These are phyloP conservation scores for Cheumatopsyche charites DNA, from an alignment of 1,140 invertebrate genomes.

Conservation along the genomic window DNA sequence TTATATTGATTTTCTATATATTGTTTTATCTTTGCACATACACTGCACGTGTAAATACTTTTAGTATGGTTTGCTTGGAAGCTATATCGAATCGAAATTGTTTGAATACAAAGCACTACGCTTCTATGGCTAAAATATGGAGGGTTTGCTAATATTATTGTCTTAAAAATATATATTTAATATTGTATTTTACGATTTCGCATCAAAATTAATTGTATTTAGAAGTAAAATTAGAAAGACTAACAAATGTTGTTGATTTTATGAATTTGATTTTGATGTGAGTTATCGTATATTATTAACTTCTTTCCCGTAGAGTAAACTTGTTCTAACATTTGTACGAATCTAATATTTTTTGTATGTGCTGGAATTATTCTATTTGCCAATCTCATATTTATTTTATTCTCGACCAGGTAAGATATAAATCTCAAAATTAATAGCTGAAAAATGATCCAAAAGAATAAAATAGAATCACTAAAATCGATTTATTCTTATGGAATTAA, in stretches of 20 bases:
- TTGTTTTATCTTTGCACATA: neutral
- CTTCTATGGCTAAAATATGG: slow-evolving; percentile 10
- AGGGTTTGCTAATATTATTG: neutral
- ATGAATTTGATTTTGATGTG: neutral
- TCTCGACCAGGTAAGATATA: neutral
- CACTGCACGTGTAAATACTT: neutral
- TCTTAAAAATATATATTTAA: neutral
- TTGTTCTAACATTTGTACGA: slow-evolving; percentile 3
- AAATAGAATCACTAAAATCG: neutral
- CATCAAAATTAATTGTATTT: slow-evolving; percentile 9
- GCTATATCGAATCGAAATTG: neutral
- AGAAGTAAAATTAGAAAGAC: too few species aligned
- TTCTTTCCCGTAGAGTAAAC: neutral
- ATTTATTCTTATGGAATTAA: too few species aligned
- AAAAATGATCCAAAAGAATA: neutral
- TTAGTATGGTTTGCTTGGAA: neutral
- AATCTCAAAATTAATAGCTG: neutral
- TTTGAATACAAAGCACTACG: neutral
- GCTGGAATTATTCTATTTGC: neutral
- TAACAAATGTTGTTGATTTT: neutral
- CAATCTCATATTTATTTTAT: neutral
- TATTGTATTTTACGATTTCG: neutral
- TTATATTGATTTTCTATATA: too few species aligned
- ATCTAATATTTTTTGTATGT: neutral
- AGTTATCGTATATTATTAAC: neutral